These are phyloP conservation scores for Lycaon pictus DNA, from an alignment of 2,113 vertebrate genomes.

Conservation along the genomic window DNA sequence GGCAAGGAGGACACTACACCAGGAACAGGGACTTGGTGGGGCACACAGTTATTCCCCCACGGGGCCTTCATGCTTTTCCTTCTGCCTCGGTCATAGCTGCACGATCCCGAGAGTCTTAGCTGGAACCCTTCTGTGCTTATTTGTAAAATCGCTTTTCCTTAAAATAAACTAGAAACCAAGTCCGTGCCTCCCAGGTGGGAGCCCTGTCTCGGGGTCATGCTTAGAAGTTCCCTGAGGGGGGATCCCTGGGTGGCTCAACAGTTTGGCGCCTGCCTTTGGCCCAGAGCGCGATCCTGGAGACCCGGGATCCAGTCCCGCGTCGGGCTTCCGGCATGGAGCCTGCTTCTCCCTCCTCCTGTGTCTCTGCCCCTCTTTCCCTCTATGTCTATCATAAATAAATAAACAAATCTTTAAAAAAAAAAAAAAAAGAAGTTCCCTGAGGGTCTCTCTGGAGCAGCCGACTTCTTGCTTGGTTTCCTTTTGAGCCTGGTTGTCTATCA, in stretches of 20 bases:
- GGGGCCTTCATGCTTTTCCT: no score
- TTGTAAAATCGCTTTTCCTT: not conserved
- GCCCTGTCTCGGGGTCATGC: not conserved
- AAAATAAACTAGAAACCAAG: not conserved
- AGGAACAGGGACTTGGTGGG: fast-evolving
- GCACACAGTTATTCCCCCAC: fast-evolving
- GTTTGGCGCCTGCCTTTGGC: no score
- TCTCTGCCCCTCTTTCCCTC: no score
- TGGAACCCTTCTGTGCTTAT: not conserved
- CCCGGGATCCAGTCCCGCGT: no score
- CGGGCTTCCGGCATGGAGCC: no score
- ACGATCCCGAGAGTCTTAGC: not conserved
- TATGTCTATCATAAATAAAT: no score
- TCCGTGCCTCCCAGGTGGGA: not conserved
- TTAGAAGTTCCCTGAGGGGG: no score
- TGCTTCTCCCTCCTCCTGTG: no score
- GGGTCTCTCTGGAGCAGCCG: not conserved
- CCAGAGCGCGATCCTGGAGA: no score
- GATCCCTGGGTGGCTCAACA: no score
- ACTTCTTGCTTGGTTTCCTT: not conserved
- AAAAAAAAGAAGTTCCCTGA: no score
- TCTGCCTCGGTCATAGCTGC: not conserved
- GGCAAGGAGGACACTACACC: fast-evolving
- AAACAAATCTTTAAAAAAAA: no score
- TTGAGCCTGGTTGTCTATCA: not conserved